These are phyloP conservation scores for Rhizomys pruinosus DNA, from an alignment of 2,113 vertebrate species.

Conservation along the genomic window DNA sequence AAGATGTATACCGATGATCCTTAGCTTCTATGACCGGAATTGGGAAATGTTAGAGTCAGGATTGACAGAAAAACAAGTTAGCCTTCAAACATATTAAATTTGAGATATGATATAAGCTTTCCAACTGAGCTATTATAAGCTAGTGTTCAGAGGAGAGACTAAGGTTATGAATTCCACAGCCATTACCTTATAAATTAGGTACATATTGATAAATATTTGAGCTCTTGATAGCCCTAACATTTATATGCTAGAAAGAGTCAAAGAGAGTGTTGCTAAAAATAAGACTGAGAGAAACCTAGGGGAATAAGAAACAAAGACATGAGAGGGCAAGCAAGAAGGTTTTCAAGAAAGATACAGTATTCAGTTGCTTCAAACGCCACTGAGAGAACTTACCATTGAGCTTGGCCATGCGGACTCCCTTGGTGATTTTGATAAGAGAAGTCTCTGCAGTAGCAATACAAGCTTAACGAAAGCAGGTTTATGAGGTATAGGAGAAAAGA, in stretches of 20 bases:
- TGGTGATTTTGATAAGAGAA: neutral
- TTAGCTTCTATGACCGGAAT: neutral
- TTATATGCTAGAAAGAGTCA: neutral
- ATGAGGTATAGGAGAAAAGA: neutral
- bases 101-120: neutral
- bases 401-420: neutral
- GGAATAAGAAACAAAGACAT: neutral
- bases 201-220: neutral
- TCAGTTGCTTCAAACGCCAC: neutral
- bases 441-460: neutral
- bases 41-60: neutral
- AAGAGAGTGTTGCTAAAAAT: constrained; percentile 13
- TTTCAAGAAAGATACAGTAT: neutral
- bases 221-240: neutral
- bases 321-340: neutral
- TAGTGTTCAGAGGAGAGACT: neutral
- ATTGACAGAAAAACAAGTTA: constrained; percentile 53
- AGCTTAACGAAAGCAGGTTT: neutral
- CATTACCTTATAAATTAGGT: neutral
- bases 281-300: neutral
- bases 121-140: neutral
- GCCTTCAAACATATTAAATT: neutral
- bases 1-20: neutral
- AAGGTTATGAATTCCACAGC: neutral
- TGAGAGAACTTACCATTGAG: neutral